Evolutionary conservation across 2,113 vertebrate genomes (phyloP), one percentile per base, ranked within the genome.

Genomic region (Anthoscopus minutus): DNA sequence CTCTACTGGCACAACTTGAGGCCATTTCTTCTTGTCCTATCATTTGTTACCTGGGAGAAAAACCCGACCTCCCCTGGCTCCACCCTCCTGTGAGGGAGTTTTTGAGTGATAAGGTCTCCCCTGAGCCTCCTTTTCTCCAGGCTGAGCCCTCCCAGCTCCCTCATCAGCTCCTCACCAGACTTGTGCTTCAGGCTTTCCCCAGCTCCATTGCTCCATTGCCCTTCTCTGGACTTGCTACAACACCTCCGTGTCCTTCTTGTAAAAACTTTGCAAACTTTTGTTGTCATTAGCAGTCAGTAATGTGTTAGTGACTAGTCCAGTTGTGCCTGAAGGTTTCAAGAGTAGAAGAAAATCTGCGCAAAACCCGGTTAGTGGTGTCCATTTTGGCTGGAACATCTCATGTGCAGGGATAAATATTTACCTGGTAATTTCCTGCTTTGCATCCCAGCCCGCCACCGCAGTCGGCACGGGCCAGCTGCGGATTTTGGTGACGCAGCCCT

Each of bases 391-490:
- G 25, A 18, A 51, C 30, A 2, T 65, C 15, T 61, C 20, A 4
- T 5, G n/a, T 0, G 1, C 70, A 33, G 42, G 27, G 15, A 87
- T 33, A 83, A 94, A 89, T 91, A 89, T 83, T 81, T 70, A 57
- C 21, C 69, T 42, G 13, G 4, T 37, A 33, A 62, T 58, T 48
- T 31, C 40, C 53, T 13, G 0, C 77, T 79, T 70, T 7, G 7
- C 22, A 0, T 22, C n/a, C 14, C 60, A 30, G 38, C 58, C 80
- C 30, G 15, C 18, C 4, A 2, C 19, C 3, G 42, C 8, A 0
- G 28, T 6, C 0, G 6, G 48, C 53, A 16, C 2, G 0, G 54
- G 37, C 73, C 82, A 62, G 86, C n/a, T 35, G 70, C 0, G 9
- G 74, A 1, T 61, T 47, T 82, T 21, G 3, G 3, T 48, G 73